These are phyloP conservation scores for Chunga burmeisteri DNA, from an alignment of 2,113 vertebrate genomes.

Conservation along the genomic window DNA sequence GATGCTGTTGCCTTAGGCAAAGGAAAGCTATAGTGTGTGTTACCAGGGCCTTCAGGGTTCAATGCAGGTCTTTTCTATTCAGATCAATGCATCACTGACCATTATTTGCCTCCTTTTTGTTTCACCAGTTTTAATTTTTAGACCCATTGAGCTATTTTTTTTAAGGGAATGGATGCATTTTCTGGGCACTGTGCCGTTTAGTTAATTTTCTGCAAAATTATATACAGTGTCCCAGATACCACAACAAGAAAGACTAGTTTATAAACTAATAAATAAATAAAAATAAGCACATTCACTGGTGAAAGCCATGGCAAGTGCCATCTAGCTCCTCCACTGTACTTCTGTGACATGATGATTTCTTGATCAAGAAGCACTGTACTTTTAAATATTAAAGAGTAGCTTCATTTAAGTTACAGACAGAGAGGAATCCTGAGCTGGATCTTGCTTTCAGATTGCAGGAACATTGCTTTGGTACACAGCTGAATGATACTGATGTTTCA, in stretches of 20 bases:
- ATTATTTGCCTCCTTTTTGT: background rate
- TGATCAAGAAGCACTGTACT: background rate
- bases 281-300: background rate
- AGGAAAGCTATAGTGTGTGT: background rate
- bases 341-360: background rate
- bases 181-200: background rate
- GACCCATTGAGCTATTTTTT: background rate
- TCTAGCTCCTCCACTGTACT: background rate
- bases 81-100: background rate
- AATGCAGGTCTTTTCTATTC: background rate
- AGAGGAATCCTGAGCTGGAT: background rate
- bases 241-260: background rate
- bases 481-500: background rate
- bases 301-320: background rate
- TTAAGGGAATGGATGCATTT: background rate
- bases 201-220: conserved; percentile 31
- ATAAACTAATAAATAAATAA: conserved; percentile 4
- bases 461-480: background rate
- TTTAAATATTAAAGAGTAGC: background rate
- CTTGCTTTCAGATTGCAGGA: background rate
- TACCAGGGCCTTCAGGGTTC: background rate
- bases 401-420: background rate
- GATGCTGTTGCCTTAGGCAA: background rate
- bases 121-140: background rate
- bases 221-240: conserved; percentile 4